A percentile compares a stretch with the other conserved stretches of the same genome.
These are phyloP conservation scores for Hypotaenidia philippensis DNA, from an alignment of 2,797 vertebrate genomes.

Conservation along the genomic window DNA sequence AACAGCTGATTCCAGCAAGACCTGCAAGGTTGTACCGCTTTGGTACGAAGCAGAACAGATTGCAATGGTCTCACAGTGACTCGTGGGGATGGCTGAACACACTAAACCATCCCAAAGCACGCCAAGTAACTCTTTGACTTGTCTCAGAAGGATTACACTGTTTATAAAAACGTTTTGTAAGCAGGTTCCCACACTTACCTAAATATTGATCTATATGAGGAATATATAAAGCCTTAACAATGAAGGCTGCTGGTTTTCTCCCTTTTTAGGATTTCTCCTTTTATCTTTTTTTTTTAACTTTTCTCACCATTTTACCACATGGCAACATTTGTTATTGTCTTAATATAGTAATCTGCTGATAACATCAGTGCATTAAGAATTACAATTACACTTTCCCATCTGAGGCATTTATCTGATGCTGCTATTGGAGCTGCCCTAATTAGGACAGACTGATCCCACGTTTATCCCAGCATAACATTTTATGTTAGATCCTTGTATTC, in stretches of 20 bases:
- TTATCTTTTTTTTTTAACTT: neutral
- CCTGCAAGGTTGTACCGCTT: accelerated
- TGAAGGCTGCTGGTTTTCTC: neutral
- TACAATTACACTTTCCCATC: neutral
- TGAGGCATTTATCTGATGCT: neutral
- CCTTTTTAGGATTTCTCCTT: neutral
- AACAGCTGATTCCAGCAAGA: neutral
- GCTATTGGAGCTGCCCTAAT: neutral
- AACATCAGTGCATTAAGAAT: neutral
- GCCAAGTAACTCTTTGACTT: neutral
- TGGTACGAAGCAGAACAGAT: neutral
- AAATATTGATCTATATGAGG: neutral
- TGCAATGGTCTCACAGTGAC: accelerated
- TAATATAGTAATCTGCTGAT: neutral
- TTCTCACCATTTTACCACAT: neutral
- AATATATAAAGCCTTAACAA: neutral
- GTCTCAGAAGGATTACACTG: neutral
- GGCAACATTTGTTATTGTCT: neutral
- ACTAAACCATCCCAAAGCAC: neutral
- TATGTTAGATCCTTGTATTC: neutral
- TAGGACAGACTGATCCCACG: neutral
- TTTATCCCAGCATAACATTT: neutral
- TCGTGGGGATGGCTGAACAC: neutral
- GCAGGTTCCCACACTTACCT: neutral
- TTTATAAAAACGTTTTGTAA: neutral